These are phyloP conservation scores for Pollicipes pollicipes DNA, from an alignment of 1,140 invertebrate species.

Conservation along the genomic window DNA sequence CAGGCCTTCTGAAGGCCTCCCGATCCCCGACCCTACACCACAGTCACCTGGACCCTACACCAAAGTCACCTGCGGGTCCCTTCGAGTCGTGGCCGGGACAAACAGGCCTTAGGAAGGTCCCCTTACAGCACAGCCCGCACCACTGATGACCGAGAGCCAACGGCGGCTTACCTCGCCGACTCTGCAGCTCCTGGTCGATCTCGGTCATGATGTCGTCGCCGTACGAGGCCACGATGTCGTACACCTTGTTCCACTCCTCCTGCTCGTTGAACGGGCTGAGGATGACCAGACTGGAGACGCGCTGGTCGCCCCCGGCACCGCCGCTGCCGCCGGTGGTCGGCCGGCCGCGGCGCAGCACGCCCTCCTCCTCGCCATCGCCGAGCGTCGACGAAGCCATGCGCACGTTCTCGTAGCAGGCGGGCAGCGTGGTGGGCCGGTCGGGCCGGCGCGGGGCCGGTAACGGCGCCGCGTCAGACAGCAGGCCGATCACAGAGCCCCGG, in stretches of 20 bases:
- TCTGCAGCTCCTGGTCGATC: background rate
- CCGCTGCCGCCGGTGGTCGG: no score
- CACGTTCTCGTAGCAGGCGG: background rate
- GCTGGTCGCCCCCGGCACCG: background rate
- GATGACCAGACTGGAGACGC: background rate
- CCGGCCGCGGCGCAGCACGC: background rate
- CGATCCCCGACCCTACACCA: no score
- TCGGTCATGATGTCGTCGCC: conserved; percentile 30
- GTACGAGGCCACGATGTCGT: conserved; percentile 80
- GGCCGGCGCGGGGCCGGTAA: background rate
- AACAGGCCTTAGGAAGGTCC: no score
- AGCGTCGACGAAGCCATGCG: background rate
- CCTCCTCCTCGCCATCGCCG: background rate
- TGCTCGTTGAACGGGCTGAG: conserved; percentile 47
- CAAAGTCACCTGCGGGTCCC: no score
- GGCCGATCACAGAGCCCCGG: background rate
- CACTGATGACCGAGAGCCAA: no score
- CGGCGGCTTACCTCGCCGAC: background rate
- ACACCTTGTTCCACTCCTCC: conserved; percentile 86
- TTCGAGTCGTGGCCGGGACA: no score
- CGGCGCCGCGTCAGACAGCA: background rate
- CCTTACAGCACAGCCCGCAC: no score
- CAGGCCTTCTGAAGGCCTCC: no score
- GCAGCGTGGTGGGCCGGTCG: background rate
- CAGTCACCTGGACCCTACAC: no score